Base-by-base conservation (phyloP, 2,113 vertebrate genomes). In the Silurus glanis region DNA sequence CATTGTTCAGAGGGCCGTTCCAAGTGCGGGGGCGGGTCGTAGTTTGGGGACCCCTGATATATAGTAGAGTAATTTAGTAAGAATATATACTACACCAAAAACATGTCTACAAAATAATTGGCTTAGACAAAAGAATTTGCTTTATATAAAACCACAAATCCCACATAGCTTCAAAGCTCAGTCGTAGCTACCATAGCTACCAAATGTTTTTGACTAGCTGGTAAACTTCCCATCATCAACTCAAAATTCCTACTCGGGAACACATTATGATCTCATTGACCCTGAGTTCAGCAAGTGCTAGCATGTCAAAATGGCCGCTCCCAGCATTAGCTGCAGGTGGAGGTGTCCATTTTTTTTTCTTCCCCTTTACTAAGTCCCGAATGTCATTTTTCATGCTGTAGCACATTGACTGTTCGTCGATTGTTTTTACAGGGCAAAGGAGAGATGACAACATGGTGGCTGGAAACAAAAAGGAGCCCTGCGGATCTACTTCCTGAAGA, bases 381-480 rank as follows among this genome's bases (percentile, higher is more conserved):
- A 21, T 49, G 2, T 37, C 37, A 37, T 37, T 37, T 37, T 37
- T 37, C 37, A 37, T 37, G 37, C 5, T 19, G 72, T 45, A 17
- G n/a, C 64, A 86, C 62, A 90, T 91, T 86, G 72, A 88, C 56
- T 90, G 88, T 87, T 87, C 86, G 76, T 85, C 85, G 12, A 56
- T 37, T 14, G 78, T 59, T 86, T 87, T 67, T 61, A 84, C 88
- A 95, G 95, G 94, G 94, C 7, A 95, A 95, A 91, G 94, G 94
- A n/a, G 93, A 94, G 21, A 95, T 96, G 94, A 95, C 87, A 45
- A 95, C 95, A 49, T 95, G 94, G 94, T 95, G 95, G 95, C 92
- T 95, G 12, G 93, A 95, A 62, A 90, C 92, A 71, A 95, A 94
- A 86, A 91, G 76, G 85, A 58, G 89, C 49, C 13, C 21, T 4